Base-by-base conservation (phyloP, 2,888 invertebrate species). In the Sesia apiformis region DNA sequence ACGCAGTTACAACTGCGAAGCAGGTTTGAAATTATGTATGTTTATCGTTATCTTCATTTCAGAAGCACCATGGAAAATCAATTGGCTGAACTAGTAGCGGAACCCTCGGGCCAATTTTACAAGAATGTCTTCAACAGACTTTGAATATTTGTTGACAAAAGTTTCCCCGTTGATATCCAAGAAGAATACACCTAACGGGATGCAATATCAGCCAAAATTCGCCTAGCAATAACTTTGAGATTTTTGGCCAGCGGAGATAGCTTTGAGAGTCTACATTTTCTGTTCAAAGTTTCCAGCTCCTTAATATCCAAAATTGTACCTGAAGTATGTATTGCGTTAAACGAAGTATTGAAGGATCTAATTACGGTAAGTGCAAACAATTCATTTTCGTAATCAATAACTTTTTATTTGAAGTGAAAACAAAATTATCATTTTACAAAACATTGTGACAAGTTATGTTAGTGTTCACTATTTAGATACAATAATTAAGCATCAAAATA, bases 41-140 rank as follows among this genome's bases (percentile, higher is more conserved):
- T 42, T 42, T 42, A 7, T 7, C n/a, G n/a, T 49, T 4, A 38
- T 53, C 6, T 56, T 39, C 53, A 38, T 56, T 56, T 50, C 57
- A 59, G 57, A 38, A 8, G 40, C 42, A 56, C 49, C 38, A 60
- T 61, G 59, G 56, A 63, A 40, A 54, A 51, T 23, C 60, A 60
- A 53, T 58, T 62, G 53, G 50, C 39, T 51, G 59, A 60, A 60
- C 53, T 61, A 57, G 54, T 59, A 49, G 59, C 59, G 40, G 60
- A 61, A 56, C 54, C 54, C 43, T 58, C 58, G 46, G 52, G 53
- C 40, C 59, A 61, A 59, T 63, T 60, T 63, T 60, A 56, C 57
- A 5, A 42, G 60, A 53, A 61, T 61, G 58, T 61, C 63, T 52
- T 23, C n/a, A 7, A 8, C n/a, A 6, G 61, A 60, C 58, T 59